phyloP scores from a whole-genome alignment of 1,140 invertebrate genomes.

The Tetramorium alpestre region DNA sequence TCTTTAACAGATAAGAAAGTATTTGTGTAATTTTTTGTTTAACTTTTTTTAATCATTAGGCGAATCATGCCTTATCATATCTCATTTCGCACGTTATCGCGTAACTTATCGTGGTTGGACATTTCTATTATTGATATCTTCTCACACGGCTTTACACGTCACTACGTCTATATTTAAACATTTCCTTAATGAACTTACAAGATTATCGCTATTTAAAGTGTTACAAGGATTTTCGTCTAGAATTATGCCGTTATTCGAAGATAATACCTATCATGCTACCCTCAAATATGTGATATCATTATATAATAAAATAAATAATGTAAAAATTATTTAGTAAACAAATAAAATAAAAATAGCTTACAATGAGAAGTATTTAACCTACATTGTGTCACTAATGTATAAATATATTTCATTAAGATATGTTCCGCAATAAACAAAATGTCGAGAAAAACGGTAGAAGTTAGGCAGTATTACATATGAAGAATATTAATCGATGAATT shows the following conservation, averaged over 20 bases:
- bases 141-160: slow-evolving; percentile 25
- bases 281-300: not conserved
- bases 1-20: slow-evolving; percentile 25
- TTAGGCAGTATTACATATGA: not conserved
- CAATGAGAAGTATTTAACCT: not conserved
- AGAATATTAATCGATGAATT: slow-evolving; percentile 35
- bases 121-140: slow-evolving; percentile 71
- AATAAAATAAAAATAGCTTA: not conserved
- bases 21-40: slow-evolving; percentile 44
- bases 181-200: slow-evolving; percentile 56
- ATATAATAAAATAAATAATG: not conserved
- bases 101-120: slow-evolving; percentile 53
- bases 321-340: slow-evolving; percentile 9
- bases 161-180: slow-evolving; percentile 69
- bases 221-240: slow-evolving; percentile 48
- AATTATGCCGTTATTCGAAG: slow-evolving; percentile 9
- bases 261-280: not conserved
- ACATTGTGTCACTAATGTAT: not conserved
- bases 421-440: not conserved
- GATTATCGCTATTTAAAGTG: slow-evolving; percentile 42
- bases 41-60: slow-evolving; percentile 62
- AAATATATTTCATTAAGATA: not conserved
- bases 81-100: slow-evolving; percentile 65
- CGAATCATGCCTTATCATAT: slow-evolving; percentile 61
- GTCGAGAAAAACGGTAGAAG: not conserved